A percentile compares a stretch with the other conserved stretches of the same genome.
These are phyloP conservation scores for Geococcyx californianus DNA, from an alignment of 2,113 vertebrate genomes.

Conservation along the genomic window DNA sequence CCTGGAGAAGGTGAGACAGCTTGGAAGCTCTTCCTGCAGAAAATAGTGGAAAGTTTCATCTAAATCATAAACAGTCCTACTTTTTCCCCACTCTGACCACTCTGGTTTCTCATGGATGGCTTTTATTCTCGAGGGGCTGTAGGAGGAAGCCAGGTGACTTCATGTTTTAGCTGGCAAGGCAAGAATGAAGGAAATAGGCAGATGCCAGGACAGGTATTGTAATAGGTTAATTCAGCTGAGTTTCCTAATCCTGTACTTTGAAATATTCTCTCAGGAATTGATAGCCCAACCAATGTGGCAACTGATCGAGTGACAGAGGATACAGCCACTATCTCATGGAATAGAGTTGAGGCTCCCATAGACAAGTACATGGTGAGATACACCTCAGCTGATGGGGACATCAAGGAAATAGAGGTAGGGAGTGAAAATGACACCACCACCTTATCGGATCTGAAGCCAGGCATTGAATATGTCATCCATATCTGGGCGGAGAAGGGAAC, in stretches of 20 bases:
- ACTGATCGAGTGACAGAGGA: constrained; percentile 76
- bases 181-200: not conserved
- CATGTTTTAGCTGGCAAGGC: not conserved
- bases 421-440: constrained; percentile 64
- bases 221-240: not conserved
- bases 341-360: constrained; percentile 72
- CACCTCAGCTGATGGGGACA: constrained; percentile 73
- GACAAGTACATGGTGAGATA: constrained; percentile 83
- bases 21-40: not conserved
- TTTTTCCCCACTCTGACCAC: not conserved
- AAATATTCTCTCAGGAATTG: constrained; percentile 31
- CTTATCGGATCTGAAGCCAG: constrained; percentile 76
- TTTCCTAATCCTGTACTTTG: not conserved
- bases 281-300: constrained; percentile 75
- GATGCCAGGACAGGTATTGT: not conserved
- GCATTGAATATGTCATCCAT: constrained; percentile 73
- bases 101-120: not conserved
- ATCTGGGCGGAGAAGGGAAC: constrained; percentile 79
- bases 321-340: constrained; percentile 77
- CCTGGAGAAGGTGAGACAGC: not conserved
- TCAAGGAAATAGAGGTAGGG: constrained; percentile 64
- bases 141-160: not conserved
- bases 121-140: not conserved
- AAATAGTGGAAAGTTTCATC: not conserved
- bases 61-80: not conserved